These are phyloP conservation scores for Pelusios castaneus DNA, from an alignment of 2,113 vertebrate species.

Conservation along the genomic window DNA sequence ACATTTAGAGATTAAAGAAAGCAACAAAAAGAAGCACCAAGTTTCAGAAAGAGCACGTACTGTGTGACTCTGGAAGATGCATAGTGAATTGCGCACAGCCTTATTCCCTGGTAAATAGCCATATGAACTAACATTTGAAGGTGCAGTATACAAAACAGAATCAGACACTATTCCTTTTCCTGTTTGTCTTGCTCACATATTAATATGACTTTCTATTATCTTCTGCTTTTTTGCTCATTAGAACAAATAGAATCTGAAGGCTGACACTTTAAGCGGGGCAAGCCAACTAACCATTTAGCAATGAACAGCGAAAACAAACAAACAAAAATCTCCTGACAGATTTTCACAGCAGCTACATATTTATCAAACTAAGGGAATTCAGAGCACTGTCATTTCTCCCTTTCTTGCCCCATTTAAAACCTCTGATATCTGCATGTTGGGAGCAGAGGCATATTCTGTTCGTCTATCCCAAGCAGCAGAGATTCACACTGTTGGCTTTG, in stretches of 20 bases:
- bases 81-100: neutral
- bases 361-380: neutral
- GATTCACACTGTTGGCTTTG: constrained; percentile 34
- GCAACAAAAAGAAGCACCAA: constrained; percentile 27
- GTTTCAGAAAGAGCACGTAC: neutral
- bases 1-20: constrained; percentile 39
- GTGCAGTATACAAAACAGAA: neutral
- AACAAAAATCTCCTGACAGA: neutral
- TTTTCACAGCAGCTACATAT: constrained; percentile 5
- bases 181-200: constrained; percentile 33
- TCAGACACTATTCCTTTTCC: constrained; percentile 13
- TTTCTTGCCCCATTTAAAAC: neutral
- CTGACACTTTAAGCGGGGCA: neutral
- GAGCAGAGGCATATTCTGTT: neutral
- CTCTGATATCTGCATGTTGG: neutral
- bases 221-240: constrained; percentile 18
- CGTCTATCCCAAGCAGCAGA: neutral
- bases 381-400: neutral
- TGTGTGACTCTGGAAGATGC: neutral
- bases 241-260: neutral
- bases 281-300: neutral
- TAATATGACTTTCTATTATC: constrained; percentile 22
- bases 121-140: constrained; percentile 18
- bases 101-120: neutral
- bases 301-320: constrained; percentile 4